A percentile compares a stretch with the other conserved stretches of the same genome.
Conservation (phyloP, 1,140 invertebrate species). For the Nasonia giraulti region DNA sequence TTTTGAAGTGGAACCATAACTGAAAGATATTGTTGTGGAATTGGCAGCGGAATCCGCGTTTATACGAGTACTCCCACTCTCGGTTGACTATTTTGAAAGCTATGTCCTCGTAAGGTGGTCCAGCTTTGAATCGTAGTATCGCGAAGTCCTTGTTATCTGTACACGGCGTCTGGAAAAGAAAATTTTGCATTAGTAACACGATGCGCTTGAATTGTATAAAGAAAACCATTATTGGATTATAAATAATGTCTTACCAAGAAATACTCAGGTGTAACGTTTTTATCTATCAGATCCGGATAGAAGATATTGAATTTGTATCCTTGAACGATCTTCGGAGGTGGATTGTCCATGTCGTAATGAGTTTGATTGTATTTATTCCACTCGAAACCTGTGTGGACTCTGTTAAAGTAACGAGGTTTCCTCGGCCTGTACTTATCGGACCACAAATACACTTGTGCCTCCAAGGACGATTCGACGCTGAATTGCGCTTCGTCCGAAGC, state of each 20-base stretch:
- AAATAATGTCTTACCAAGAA: constrained; percentile 80
- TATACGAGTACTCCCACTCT: constrained; percentile 99
- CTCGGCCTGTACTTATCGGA: constrained; percentile 98
- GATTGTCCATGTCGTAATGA: constrained; percentile 99
- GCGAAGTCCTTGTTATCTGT: constrained; percentile 96
- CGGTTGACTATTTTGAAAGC: constrained; percentile 99
- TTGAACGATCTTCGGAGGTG: constrained; percentile 99
- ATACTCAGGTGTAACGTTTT: constrained; percentile 94
- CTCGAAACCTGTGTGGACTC: constrained; percentile 97
- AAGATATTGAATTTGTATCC: constrained; percentile 99
- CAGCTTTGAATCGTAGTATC: constrained; percentile 94
- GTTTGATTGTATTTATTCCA: constrained; percentile 99
- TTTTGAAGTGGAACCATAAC: constrained; percentile 99
- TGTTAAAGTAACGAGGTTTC: constrained; percentile 98
- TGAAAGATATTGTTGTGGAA: constrained; percentile 99
- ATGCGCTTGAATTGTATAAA: neutral
- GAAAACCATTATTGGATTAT: neutral
- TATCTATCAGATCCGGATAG: constrained; percentile 99
- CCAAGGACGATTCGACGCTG: constrained; percentile 91
- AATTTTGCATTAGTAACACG: constrained; percentile 4
- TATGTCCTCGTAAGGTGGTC: constrained; percentile 99
- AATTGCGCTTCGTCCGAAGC: constrained; percentile 92
- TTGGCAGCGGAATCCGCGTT: constrained; percentile 97
- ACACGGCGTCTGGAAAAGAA: constrained; percentile 85
- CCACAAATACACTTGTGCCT: constrained; percentile 94